Percentiles rank a stretch among this genome's conserved stretches.
phyloP scores from a whole-genome alignment of 2,888 invertebrate genomes.

The Ennomos quercinarius region DNA sequence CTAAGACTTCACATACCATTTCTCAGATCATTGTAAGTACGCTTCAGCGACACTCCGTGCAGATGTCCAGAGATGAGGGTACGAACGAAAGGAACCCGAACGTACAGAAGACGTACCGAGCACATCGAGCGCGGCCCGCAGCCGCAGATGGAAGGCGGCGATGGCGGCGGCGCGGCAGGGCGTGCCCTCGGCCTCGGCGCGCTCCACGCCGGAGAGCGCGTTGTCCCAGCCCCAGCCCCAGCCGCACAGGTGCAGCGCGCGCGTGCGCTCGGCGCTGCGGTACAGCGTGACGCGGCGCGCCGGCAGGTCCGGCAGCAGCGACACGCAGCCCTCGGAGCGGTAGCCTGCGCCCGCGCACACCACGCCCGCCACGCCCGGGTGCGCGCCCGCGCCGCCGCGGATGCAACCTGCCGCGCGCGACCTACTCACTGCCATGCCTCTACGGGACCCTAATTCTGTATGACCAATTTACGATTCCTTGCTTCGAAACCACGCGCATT shows the following conservation, averaged over 20 bases:
- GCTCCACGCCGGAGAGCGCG: slow-evolving; percentile 76
- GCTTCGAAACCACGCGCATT: too few relatives aligned
- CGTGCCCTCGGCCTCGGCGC: slow-evolving; percentile 89
- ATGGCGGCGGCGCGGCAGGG: slow-evolving; percentile 95
- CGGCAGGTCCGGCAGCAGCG: slow-evolving; percentile 88
- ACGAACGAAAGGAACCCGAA: too few relatives aligned
- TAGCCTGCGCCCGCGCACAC: slow-evolving; percentile 70
- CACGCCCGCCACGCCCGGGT: slow-evolving; percentile 87
- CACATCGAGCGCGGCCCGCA: slow-evolving; percentile 94
- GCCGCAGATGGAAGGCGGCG: slow-evolving; percentile 94
- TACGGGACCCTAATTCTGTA: too few relatives aligned
- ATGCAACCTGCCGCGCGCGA: slow-evolving; percentile 82
- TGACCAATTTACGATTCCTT: too few relatives aligned
- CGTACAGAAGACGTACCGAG: slow-evolving; percentile 61
- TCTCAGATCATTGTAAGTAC: too few relatives aligned
- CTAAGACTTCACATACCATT: too few relatives aligned
- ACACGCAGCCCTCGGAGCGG: slow-evolving; percentile 86
- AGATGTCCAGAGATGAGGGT: too few relatives aligned
- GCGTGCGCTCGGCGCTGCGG: slow-evolving; percentile 90
- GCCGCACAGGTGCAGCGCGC: slow-evolving; percentile 94
- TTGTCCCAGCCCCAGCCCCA: slow-evolving; percentile 94
- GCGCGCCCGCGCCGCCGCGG: slow-evolving; percentile 83
- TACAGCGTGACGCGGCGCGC: slow-evolving; percentile 72
- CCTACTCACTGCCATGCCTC: too few relatives aligned
- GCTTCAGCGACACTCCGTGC: too few relatives aligned